Base-by-base conservation (phyloP, 2,888 invertebrate genomes). In the Pecten maximus region DNA sequence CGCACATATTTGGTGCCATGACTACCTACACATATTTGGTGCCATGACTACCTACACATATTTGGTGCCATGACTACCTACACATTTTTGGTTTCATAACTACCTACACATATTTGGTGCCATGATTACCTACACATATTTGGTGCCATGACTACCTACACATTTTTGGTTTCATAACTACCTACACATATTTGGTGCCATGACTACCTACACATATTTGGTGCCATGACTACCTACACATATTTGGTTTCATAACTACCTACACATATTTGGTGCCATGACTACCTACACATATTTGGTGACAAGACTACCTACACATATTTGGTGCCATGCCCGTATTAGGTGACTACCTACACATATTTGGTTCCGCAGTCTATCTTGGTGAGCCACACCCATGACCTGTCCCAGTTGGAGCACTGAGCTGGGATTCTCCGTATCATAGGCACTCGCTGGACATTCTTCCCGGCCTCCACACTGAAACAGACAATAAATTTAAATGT, bases 331-430 rank as follows among this genome's bases (percentile, higher is more conserved):
- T n/a, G n/a, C n/a, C n/a, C n/a, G n/a, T n/a, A n/a, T n/a, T 19
- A 28, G 19, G n/a, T 88, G 40, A 88, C 28, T 86, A 92, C 93
- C 93, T 93, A 95, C 95, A 93, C 94, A 92, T 95, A 95, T 93
- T 95, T 95, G 87, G 95, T 95, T 10, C 94, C 93, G 90, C 95
- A 95, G 93, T 95, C 95, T 87, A 93, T 93, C 88, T 94, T 94
- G 10, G 95, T 94, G 40, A 95, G 92, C 95, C 95, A 95, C 0
- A 95, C 93, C 95, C 95, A 95, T 1, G 95, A 94, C 92, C 94
- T 94, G 91, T 95, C 95, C 95, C 95, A 95, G 89, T 95, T 95
- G 6, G 95, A 95, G 91, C 95, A 95, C 50, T 94, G 92, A n/a
- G 95, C 95, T 10, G 95, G 95, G 35, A 95, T 94, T 35, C 94